A percentile compares a stretch with the other conserved stretches of the same genome.
These are phyloP conservation scores for Notiomystis cincta DNA, from an alignment of 2,113 vertebrate genomes.

Conservation along the genomic window DNA sequence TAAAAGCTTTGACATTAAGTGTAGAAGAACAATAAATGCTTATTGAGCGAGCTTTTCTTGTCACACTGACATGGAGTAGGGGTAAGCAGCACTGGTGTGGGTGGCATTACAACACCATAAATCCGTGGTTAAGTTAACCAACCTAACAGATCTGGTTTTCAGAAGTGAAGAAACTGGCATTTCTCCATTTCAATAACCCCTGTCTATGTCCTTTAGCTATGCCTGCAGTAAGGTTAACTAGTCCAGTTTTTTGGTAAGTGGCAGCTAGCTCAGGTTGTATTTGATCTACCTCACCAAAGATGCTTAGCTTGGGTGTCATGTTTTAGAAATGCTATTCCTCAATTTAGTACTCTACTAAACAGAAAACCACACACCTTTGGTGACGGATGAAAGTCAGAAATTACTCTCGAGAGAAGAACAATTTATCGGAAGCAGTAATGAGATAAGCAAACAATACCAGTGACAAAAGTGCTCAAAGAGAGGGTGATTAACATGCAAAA, in stretches of 20 bases:
- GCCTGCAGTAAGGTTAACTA: neutral
- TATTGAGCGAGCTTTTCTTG: neutral
- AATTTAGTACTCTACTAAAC: neutral
- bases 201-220: neutral
- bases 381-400: neutral
- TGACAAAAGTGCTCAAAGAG: neutral
- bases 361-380: neutral
- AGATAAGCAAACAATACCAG: neutral
- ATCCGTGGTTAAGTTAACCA: neutral
- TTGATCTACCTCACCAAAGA: neutral
- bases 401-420: neutral
- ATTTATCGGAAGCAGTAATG: neutral
- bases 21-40: neutral
- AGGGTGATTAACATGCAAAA: neutral
- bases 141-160: neutral
- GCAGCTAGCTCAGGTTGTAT: neutral
- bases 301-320: neutral
- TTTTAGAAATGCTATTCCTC: neutral
- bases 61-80: neutral
- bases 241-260: neutral
- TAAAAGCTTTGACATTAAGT: neutral
- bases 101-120: neutral
- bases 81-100: neutral
- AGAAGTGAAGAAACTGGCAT: neutral
- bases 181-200: neutral